Conservation (phyloP, 2,888 invertebrate species). For the Gryllus longicercus region DNA sequence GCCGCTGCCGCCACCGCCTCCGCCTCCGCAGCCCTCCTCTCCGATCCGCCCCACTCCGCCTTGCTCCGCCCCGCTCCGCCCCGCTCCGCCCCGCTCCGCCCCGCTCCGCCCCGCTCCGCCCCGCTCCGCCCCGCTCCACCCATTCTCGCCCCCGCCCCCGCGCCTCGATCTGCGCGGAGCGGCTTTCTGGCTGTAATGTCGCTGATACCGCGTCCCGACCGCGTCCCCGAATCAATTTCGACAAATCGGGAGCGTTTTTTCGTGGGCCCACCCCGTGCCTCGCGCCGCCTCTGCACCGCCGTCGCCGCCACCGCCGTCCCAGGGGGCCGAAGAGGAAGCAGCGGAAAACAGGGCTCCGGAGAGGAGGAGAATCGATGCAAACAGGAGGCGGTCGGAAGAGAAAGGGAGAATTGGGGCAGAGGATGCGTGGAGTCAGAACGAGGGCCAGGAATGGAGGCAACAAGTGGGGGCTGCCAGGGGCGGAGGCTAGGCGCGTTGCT, state of each 20-base stretch:
- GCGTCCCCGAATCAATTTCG: constrained; percentile 7
- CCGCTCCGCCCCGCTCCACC: not conserved
- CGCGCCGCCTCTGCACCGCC: not conserved
- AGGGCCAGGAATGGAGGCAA: no score
- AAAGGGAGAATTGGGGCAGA: not conserved
- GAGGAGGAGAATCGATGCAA: not conserved
- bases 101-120: no score
- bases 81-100: no score
- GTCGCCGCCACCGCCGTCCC: not conserved
- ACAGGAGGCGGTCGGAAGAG: not conserved
- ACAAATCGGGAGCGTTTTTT: constrained; percentile 17
- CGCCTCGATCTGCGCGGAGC: not conserved
- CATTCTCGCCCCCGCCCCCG: not conserved
- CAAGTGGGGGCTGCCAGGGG: no score
- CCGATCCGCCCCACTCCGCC: no score
- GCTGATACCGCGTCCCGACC: constrained; percentile 8
- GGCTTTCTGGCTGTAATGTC: not conserved
- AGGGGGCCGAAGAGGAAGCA: not conserved
- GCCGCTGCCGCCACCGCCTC: not conserved
- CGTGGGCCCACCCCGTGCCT: no score
- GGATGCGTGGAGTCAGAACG: no score
- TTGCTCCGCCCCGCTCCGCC: no score
- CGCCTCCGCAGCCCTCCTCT: no score
- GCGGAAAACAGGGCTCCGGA: not conserved
- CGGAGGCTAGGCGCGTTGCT: no score